A percentile compares a stretch with the other conserved stretches of the same genome.
phyloP scores from a whole-genome alignment of 2,113 vertebrate genomes.

The Caracal caracal region DNA sequence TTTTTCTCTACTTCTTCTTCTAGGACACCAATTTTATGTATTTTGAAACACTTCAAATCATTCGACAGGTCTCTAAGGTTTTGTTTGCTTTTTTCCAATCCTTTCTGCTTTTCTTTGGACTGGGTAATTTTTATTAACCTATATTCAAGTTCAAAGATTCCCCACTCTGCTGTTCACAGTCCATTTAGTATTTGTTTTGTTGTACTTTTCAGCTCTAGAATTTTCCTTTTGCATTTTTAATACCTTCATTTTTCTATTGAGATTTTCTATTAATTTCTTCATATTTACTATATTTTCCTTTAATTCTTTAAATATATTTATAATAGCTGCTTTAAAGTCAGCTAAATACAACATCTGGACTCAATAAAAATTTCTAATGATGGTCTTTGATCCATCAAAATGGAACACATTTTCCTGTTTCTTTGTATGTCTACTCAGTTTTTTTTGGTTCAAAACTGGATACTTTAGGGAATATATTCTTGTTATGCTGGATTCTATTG shows the following conservation, averaged over 20 bases:
- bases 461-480: background rate
- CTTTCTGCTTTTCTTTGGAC: background rate
- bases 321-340: background rate
- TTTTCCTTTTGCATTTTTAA: slow-evolving; percentile 17
- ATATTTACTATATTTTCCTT: background rate
- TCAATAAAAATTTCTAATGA: background rate
- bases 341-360: background rate
- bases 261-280: background rate
- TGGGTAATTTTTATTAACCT: background rate
- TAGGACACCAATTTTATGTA: background rate
- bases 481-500: background rate
- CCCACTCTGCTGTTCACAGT: background rate
- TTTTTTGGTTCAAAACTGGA: background rate
- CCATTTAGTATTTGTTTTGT: background rate
- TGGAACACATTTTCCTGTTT: background rate
- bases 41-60: background rate
- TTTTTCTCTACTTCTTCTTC: background rate
- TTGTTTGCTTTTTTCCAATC: background rate
- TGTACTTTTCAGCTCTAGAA: background rate
- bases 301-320: background rate
- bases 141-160: background rate
- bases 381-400: background rate
- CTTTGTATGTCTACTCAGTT: background rate
- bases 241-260: background rate
- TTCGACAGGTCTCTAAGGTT: background rate